Conservation (phyloP, 2,888 invertebrate genomes). For the Julus scandinavius region DNA sequence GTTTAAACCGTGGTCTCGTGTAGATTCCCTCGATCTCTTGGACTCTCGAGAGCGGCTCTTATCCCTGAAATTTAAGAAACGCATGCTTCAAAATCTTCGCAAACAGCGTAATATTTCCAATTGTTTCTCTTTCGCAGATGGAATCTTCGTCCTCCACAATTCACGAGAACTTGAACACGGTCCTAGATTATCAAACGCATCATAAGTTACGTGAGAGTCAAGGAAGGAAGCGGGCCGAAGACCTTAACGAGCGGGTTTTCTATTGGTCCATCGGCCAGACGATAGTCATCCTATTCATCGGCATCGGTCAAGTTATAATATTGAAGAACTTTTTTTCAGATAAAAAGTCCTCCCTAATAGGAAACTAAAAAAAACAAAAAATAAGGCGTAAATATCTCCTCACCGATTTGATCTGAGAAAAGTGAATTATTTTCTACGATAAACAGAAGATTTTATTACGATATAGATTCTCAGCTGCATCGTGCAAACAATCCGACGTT, state of each 20-base stretch:
- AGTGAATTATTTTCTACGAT: not conserved
- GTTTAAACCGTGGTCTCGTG: too few relatives aligned
- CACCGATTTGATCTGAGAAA: not conserved
- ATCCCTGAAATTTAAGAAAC: too few relatives aligned
- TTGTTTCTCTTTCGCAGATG: constrained; percentile 74
- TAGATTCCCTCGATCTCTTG: too few relatives aligned
- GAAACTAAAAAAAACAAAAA: too few relatives aligned
- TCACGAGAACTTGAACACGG: constrained; percentile 86
- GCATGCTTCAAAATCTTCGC: too few relatives aligned
- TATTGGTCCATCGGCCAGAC: constrained; percentile 95
- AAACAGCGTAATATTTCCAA: too few relatives aligned
- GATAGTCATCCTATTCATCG: constrained; percentile 82
- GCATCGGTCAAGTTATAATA: constrained; percentile 90
- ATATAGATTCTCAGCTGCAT: not conserved
- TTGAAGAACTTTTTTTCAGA: constrained; percentile 92
- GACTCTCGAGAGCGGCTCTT: too few relatives aligned
- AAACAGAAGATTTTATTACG: not conserved
- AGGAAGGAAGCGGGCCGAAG: constrained; percentile 94
- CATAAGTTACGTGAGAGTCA: constrained; percentile 94
- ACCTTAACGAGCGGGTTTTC: constrained; percentile 92
- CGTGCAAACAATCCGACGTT: not conserved
- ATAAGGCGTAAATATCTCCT: not conserved
- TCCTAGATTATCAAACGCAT: constrained; percentile 96
- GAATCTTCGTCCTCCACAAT: constrained; percentile 90
- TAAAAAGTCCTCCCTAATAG: constrained; percentile 67